A percentile compares a stretch with the other conserved stretches of the same genome.
phyloP scores from a whole-genome alignment of 2,113 vertebrate species.

The Aleadryas rufinucha region DNA sequence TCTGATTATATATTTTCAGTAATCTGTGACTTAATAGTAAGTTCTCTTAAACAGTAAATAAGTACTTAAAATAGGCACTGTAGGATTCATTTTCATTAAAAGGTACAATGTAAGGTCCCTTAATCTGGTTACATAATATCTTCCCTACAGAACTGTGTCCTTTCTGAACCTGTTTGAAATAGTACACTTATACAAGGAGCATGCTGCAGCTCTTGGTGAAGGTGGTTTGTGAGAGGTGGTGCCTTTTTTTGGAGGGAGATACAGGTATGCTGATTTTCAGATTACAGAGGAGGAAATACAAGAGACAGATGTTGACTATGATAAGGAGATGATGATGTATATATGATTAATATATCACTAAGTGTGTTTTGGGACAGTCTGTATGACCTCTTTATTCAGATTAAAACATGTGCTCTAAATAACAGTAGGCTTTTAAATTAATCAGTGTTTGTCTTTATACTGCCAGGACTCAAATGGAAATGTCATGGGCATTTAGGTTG shows the following conservation, averaged over 20 bases:
- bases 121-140: conserved; percentile 9
- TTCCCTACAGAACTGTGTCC: background rate
- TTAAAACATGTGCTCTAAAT: conserved; percentile 55
- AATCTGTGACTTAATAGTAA: background rate
- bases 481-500: conserved; percentile 21
- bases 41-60: background rate
- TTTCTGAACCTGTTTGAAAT: background rate
- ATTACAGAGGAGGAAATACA: background rate
- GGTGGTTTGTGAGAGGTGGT: background rate
- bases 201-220: background rate
- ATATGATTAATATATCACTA: conserved; percentile 38
- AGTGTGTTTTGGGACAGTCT: conserved; percentile 15
- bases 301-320: conserved; percentile 40
- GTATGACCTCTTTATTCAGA: conserved; percentile 38
- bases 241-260: background rate
- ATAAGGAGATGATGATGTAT: conserved; percentile 51
- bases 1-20: background rate
- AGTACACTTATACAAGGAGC: background rate
- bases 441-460: conserved; percentile 44
- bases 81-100: conserved; percentile 23
- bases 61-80: background rate
- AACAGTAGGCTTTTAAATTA: conserved; percentile 61
- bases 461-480: conserved; percentile 20
- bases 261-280: background rate
- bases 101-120: background rate